Base-by-base conservation (phyloP, 2,113 vertebrate species). In the Toxotes chatareus region DNA sequence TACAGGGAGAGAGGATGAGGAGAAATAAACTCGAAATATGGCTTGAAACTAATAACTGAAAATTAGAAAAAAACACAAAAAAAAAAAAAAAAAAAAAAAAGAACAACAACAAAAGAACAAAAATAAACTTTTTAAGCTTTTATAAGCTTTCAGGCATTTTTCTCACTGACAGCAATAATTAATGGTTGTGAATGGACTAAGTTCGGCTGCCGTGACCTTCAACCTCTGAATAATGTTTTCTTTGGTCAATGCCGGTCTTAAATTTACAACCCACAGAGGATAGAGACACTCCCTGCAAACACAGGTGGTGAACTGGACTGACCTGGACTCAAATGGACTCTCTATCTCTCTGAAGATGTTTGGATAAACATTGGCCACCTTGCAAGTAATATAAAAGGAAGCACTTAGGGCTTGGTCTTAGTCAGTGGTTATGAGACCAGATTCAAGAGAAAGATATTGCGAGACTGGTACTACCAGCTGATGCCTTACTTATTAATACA, bases 271-370 rank as follows among this genome's bases (percentile, higher is more conserved):
- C 57, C 4, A 2, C 16, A 31, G 69, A 67, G 60, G 36, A 53
- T 2, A 66, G 69, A 69, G 70, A 47, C 57, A 7, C 40, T 80
- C 71, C 36, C 59, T 80, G 34, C 21, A 70, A 83, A 86, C 80
- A 81, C 79, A 90, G 80, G 83, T 80, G 84, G 53, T 79, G 82
- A 77, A 73, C 69, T 63, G 31, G 59, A 75, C 34, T 64, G 63
- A 56, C 19, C 79, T 51, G 70, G 38, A 71, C 16, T 82, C 13
- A 31, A 10, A 46, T 60, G 7, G 31, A 82, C 42, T 27, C 42
- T 57, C 36, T 40, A 49, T 80, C 61, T 65, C 67, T 77, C 59
- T 71, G 17, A 38, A 68, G 32, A 46, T 34, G 65, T 80, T 72
- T 40, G 31, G 51, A 36, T 82, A 59, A 77, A 85, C 79, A 63